These are phyloP conservation scores for Phrynosoma blainvillii DNA, from an alignment of 2,113 vertebrate genomes.

Conservation along the genomic window DNA sequence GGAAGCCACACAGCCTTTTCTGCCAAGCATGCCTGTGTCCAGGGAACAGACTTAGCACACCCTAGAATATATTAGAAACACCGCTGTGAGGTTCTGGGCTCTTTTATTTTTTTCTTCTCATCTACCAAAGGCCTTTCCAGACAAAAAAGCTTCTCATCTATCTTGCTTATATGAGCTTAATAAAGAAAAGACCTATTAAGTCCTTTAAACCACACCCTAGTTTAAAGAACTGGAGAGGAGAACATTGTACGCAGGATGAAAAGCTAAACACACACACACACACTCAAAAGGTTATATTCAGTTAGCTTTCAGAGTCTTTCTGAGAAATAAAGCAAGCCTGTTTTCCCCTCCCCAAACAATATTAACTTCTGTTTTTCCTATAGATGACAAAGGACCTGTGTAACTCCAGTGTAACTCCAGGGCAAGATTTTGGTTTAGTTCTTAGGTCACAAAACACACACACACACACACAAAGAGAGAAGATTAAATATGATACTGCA, in stretches of 20 bases:
- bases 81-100: neutral
- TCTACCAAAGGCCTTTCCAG: neutral
- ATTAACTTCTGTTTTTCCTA: neutral
- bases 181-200: slow-evolving; percentile 1
- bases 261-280: neutral
- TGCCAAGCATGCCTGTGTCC: slow-evolving; percentile 6
- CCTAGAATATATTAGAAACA: slow-evolving; percentile 21
- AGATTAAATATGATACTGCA: neutral
- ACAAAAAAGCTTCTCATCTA: neutral
- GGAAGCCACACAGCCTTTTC: neutral
- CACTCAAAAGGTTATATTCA: neutral
- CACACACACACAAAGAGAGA: neutral
- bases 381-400: neutral
- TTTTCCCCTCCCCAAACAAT: neutral
- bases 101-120: neutral
- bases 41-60: slow-evolving; percentile 8
- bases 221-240: neutral
- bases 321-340: neutral
- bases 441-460: neutral
- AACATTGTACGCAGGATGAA: neutral
- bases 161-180: neutral
- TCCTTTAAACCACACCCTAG: neutral
- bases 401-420: neutral
- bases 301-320: neutral
- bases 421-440: neutral